A percentile compares a stretch with the other conserved stretches of the same genome.
Evolutionary conservation across 1,140 invertebrate genomes (phyloP).

Genomic region (Psilanteris sp.): DNA sequence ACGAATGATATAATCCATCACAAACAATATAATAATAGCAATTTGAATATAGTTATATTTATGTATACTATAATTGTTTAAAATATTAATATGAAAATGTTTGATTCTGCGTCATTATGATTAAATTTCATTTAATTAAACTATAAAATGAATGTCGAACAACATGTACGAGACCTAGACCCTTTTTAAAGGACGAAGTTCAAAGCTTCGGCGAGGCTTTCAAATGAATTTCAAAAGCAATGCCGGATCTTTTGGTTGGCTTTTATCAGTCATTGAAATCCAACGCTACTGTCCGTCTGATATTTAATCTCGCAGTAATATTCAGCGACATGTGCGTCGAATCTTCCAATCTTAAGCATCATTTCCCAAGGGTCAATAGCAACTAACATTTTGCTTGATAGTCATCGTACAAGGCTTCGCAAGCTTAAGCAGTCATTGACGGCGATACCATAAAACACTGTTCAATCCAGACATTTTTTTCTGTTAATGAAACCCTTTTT

Average conservation of each 20-base stretch:
- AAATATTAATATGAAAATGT: too few relatives aligned
- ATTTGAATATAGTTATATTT: too few relatives aligned
- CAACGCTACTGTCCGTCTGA: conserved; percentile 39
- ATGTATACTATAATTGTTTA: too few relatives aligned
- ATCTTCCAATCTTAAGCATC: conserved; percentile 57
- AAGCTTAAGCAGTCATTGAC: conserved; percentile 42
- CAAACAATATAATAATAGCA: too few relatives aligned
- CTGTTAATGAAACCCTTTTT: conserved; percentile 30
- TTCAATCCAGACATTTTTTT: conserved; percentile 22
- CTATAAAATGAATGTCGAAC: too few relatives aligned
- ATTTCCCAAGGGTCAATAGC: conserved; percentile 69
- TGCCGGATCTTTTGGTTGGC: conserved; percentile 57
- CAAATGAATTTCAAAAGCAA: conserved; percentile 65
- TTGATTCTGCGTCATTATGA: too few relatives aligned
- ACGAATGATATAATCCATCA: too few relatives aligned
- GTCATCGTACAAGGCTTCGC: conserved; percentile 46
- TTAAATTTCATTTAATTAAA: too few relatives aligned
- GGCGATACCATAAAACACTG: conserved; percentile 36
- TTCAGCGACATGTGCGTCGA: conserved; percentile 70
- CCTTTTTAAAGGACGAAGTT: conserved; percentile 67
- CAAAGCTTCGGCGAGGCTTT: conserved; percentile 68
- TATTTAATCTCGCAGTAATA: conserved; percentile 70
- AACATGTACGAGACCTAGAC: conserved; percentile 63
- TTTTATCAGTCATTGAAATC: conserved; percentile 72
- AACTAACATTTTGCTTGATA: conserved; percentile 64